Base-by-base conservation (phyloP, 1,140 invertebrate genomes). In the Temnothorax nylanderi region DNA sequence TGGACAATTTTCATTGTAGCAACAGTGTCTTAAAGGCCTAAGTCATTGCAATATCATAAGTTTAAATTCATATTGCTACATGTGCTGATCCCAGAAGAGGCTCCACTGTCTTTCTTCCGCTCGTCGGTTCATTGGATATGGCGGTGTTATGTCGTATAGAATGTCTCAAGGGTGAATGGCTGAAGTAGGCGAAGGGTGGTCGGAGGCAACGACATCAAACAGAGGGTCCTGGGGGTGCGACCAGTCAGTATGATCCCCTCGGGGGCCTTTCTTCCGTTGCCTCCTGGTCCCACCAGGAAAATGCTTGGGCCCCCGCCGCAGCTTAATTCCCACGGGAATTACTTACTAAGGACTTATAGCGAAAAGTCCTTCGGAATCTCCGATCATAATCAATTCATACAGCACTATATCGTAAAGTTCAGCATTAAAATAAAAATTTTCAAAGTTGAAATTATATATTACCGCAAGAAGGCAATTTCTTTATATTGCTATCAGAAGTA, bases 281-380 rank as follows among this genome's bases (percentile, higher is more conserved):
- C 67, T 81, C 49, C 71, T 58, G 62, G 91, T 88, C 88, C 89
- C 91, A 89, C 21, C 62, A 87, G 86, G 62, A 88, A 56, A 37
- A 80, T 85, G 88, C 80, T 88, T 78, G 89, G 77, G 85, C 75
- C 81, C 65, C 87, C 74, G n/a, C 76, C 69, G 75, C 71, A 88
- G 71, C 62, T 86, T 87, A 93, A 95, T 94, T 94, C 94, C 94
- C 94, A 94, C 93, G 94, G 94, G 94, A 95, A 95, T 95, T 94
- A 91, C 93, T 89, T 86, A 85, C 91, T 26, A 88, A 92, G 89
- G 92, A 94, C 90, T 94, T 93, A 94, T 94, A 94, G 90, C 89
- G 90, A 71, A 21, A 54, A 58, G 41, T 62, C 69, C 5, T 58
- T 60, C 41, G 67, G n/a, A 60, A 60, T 60, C n/a, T 47, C 5